Percentiles rank a stretch among this genome's conserved stretches.
These are phyloP conservation scores for Toxonevra muliebris DNA, from an alignment of 2,888 invertebrate species.

Conservation along the genomic window DNA sequence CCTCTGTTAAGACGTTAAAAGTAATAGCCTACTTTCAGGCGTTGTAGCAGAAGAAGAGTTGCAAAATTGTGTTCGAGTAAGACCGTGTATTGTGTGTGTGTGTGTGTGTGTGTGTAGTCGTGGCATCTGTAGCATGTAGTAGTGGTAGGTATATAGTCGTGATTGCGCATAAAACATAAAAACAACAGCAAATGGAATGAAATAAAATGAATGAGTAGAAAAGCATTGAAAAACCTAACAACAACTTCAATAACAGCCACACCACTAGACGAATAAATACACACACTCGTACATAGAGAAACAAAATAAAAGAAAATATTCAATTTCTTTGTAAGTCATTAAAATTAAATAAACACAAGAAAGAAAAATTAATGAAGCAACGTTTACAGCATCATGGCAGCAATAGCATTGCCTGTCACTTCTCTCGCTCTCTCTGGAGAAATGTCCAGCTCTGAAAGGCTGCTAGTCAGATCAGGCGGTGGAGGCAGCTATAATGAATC, in stretches of 20 bases:
- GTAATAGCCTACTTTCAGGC: constrained; percentile 23
- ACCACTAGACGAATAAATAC: too few species aligned
- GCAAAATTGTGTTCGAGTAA: too few species aligned
- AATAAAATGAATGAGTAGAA: not conserved
- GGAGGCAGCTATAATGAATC: too few species aligned
- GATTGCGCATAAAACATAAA: constrained; percentile 1
- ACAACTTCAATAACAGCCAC: too few species aligned
- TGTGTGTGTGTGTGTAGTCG: too few species aligned
- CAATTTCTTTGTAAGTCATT: constrained; percentile 56
- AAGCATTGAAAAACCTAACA: not conserved
- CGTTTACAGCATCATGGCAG: constrained; percentile 10
- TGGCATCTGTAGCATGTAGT: too few species aligned
- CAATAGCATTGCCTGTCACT: not conserved
- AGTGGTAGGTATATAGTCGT: not conserved
- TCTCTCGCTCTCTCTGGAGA: not conserved
- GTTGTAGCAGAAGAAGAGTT: not conserved
- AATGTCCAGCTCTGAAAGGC: too few species aligned
- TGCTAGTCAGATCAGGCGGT: too few species aligned
- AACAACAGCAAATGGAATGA: constrained; percentile 4
- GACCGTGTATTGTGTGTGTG: too few species aligned
- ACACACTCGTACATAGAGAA: too few species aligned
- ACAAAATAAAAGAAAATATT: constrained; percentile 45
- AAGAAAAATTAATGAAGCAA: constrained; percentile 29
- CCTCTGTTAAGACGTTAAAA: constrained; percentile 5
- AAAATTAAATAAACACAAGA: constrained; percentile 53